Conservation (phyloP, 1,140 invertebrate species). For the Ceratosolen fusciceps region DNA sequence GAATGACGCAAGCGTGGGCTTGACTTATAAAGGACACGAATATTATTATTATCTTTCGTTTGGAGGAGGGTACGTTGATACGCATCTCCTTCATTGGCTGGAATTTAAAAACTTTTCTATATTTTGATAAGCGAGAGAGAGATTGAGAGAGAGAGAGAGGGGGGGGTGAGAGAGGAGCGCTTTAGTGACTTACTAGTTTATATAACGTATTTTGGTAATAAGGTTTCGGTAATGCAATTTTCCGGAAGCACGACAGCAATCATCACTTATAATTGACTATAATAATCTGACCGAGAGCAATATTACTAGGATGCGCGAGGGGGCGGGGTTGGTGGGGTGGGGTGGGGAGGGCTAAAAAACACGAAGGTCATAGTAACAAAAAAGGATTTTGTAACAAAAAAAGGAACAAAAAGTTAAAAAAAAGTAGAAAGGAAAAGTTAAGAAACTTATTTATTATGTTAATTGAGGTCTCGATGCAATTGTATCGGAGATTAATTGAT, state of each 20-base stretch:
- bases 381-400: too few species aligned
- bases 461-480: too few species aligned
- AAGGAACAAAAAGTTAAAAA: too few species aligned
- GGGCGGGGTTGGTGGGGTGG: too few species aligned
- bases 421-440: too few species aligned
- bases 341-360: too few species aligned
- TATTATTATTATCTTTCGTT: not conserved
- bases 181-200: not conserved
- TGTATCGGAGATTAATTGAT: too few species aligned
- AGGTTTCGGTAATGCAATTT: not conserved
- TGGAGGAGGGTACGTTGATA: not conserved
- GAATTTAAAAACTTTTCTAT: not conserved
- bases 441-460: too few species aligned
- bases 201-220: not conserved
- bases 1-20: not conserved
- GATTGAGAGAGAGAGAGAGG: too few species aligned
- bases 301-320: not conserved
- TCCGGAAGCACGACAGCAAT: not conserved
- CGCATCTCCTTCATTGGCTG: not conserved
- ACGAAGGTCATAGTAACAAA: too few species aligned
- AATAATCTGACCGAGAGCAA: not conserved
- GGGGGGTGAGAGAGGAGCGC: not conserved
- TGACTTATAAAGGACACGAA: not conserved
- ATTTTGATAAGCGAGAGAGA: constrained; percentile 17
- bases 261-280: not conserved